These are phyloP conservation scores for Cettia cetti DNA, from an alignment of 2,113 vertebrate genomes.

Conservation along the genomic window DNA sequence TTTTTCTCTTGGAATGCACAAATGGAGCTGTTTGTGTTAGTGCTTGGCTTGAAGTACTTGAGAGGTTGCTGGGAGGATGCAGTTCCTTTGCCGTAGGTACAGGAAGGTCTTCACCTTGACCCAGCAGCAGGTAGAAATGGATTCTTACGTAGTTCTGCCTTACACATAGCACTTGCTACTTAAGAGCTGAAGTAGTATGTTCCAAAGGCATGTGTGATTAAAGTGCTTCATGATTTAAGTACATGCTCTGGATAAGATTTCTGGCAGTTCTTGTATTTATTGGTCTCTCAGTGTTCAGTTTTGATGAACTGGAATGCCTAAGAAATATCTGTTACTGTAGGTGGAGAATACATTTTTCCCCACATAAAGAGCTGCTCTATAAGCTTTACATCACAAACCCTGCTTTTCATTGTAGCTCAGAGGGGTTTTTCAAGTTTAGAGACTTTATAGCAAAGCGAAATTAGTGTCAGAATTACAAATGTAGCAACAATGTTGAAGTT, in stretches of 20 bases:
- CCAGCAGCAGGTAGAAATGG: neutral
- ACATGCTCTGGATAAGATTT: neutral
- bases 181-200: neutral
- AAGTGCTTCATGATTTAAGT: neutral
- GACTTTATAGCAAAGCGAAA: neutral
- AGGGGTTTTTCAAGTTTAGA: neutral
- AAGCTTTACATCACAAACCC: neutral
- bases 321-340: neutral
- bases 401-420: neutral
- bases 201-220: neutral
- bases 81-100: neutral
- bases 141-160: neutral
- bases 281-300: neutral
- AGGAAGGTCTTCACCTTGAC: neutral
- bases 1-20: neutral
- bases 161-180: neutral
- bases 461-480: neutral
- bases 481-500: neutral
- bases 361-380: neutral
- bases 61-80: neutral
- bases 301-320: neutral
- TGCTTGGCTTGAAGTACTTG: neutral
- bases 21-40: neutral
- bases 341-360: neutral
- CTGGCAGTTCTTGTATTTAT: neutral